Percentiles rank a stretch among this genome's conserved stretches.
These are phyloP conservation scores for Plecotus auritus DNA, from an alignment of 2,113 vertebrate species.

Conservation along the genomic window DNA sequence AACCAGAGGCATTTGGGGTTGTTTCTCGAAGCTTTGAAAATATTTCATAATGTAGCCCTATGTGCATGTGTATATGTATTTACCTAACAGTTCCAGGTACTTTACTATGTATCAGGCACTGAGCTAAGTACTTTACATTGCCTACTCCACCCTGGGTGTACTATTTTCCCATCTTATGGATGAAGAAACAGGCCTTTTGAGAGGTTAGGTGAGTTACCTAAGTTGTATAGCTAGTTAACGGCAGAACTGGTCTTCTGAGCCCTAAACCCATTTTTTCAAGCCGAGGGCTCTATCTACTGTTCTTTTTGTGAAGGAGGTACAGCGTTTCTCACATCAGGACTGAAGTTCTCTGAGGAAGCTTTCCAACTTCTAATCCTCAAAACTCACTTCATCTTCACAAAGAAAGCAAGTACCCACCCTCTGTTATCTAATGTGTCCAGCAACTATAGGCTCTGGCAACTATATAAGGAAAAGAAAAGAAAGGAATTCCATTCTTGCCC, in stretches of 20 bases:
- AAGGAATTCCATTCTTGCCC: neutral
- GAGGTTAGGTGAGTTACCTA: neutral
- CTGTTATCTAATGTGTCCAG: neutral
- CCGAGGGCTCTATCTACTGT: neutral
- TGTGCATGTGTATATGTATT: neutral
- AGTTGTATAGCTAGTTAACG: neutral
- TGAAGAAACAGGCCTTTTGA: neutral
- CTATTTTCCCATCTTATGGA: neutral
- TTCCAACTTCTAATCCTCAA: neutral
- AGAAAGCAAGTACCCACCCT: neutral
- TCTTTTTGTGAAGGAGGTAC: neutral
- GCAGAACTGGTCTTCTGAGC: neutral
- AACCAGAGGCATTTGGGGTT: neutral
- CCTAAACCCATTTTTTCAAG: neutral
- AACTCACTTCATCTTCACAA: slow-evolving; percentile 5
- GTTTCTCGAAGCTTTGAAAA: neutral
- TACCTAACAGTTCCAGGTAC: neutral
- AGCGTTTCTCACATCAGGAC: neutral
- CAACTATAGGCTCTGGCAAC: neutral
- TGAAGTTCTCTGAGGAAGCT: neutral
- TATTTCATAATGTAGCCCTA: neutral
- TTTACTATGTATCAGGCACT: neutral
- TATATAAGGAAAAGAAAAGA: neutral
- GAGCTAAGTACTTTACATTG: neutral
- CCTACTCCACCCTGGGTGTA: neutral